Percentiles rank a stretch among this genome's conserved stretches.
phyloP scores from a whole-genome alignment of 1,140 invertebrate species.

The Prorops nasuta region DNA sequence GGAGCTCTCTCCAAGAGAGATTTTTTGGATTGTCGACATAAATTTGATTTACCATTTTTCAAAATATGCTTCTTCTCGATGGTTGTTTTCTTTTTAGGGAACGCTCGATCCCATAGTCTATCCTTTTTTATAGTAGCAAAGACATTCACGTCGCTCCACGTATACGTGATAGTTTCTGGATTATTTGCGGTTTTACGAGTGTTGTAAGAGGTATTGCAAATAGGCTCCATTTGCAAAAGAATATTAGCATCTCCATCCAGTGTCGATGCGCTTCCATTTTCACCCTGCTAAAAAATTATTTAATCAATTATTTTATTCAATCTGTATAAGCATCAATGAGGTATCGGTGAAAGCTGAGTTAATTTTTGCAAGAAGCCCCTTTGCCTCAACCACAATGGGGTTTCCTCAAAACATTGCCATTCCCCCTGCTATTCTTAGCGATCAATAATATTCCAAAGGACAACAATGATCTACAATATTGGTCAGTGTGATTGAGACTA shows the following conservation, averaged over 20 bases:
- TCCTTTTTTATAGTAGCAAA: constrained; percentile 28
- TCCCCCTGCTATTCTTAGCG: not conserved
- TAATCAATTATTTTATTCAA: not conserved
- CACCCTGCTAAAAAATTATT: not conserved
- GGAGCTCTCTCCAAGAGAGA: not conserved
- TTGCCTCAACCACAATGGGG: not conserved
- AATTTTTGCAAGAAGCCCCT: not conserved
- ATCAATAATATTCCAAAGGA: not conserved
- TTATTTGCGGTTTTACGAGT: constrained; percentile 4
- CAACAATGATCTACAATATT: not conserved
- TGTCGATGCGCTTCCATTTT: constrained; percentile 7
- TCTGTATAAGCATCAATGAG: not conserved
- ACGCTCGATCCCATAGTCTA: constrained; percentile 26
- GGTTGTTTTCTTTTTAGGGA: constrained; percentile 19
- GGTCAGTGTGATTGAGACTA: too few species aligned
- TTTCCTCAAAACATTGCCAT: not conserved
- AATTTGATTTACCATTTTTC: constrained; percentile 41
- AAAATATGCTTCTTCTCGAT: constrained; percentile 38
- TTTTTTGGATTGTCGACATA: not conserved
- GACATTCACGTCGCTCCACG: constrained; percentile 44
- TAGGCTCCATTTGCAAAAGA: constrained; percentile 26
- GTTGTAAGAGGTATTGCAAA: constrained; percentile 12
- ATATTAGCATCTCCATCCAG: constrained; percentile 6
- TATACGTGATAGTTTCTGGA: constrained; percentile 36
- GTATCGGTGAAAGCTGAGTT: too few species aligned